Conservation (phyloP, 2,888 invertebrate species). For the Acleris cristana region DNA sequence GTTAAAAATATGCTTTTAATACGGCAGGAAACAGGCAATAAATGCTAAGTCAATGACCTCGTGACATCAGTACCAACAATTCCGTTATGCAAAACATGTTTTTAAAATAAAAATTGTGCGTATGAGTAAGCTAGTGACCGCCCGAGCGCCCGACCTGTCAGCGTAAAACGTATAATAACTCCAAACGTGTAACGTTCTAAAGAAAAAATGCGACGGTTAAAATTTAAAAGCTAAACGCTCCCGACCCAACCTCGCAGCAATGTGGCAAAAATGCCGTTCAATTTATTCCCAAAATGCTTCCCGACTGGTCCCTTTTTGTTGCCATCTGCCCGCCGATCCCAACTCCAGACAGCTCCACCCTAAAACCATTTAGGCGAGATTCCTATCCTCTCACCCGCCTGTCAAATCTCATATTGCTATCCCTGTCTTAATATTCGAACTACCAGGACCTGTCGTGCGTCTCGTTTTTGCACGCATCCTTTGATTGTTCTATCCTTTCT, state of each 20-base stretch:
- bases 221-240: conserved; percentile 49
- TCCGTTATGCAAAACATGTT: conserved; percentile 60
- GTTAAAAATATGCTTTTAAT: conserved; percentile 62
- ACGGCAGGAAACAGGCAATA: conserved; percentile 74
- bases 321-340: conserved; percentile 77
- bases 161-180: conserved; percentile 13
- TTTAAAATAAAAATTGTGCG: conserved; percentile 33
- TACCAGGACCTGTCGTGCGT: conserved; percentile 73
- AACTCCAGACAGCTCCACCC: conserved; percentile 83
- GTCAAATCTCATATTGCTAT: conserved; percentile 68
- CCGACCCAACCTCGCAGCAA: conserved; percentile 60
- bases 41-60: conserved; percentile 74
- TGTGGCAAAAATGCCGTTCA: conserved; percentile 82
- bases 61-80: conserved; percentile 69
- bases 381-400: conserved; percentile 73
- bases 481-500: conserved; percentile 74
- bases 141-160: conserved; percentile 33
- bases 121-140: conserved; percentile 30
- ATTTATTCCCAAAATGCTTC: conserved; percentile 79
- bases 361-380: conserved; percentile 78
- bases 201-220: conserved; percentile 40
- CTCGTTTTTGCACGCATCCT: conserved; percentile 72
- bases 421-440: conserved; percentile 72
- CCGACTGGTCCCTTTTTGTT: conserved; percentile 80
- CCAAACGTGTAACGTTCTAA: conserved; percentile 16